Base-by-base conservation (phyloP, 2,888 invertebrate genomes). In the Vannuccia rotundouncinata region DNA sequence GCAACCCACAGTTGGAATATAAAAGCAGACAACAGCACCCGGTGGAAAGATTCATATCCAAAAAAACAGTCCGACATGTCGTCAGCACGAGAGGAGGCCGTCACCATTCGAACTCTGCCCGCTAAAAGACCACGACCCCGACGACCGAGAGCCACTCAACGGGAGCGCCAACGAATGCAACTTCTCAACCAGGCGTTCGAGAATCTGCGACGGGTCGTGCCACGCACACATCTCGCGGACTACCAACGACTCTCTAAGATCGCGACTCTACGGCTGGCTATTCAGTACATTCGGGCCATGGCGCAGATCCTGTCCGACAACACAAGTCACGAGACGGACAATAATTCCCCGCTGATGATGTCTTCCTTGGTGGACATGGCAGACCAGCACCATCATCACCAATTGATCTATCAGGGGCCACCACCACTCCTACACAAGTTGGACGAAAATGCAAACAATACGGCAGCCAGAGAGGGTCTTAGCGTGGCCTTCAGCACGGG, bases 101-200 rank as follows among this genome's bases (percentile, higher is more conserved):
- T 45, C 5, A 17, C 45, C 10, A 45, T 17, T 17, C 45, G 10
- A 13, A 45, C 45, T 13, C 10, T 45, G 17, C 10, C 45, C 10
- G 45, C 17, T 31, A 77, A 77, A 45, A 29, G 77, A 77, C 31
- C 45, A 27, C 77, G 79, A 13, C 74, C 80, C 10, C 5, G 80
- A 59, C 10, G 80, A n/a, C 80, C 80, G 0, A 1, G 86, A 1
- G 86, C 87, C 0, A 86, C 86, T 0, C 84, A 85, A 77, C 78
- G 87, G 27, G 88, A 88, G 82, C 81, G 88, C n/a, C 85, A 85
- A 29, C 83, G 88, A 13, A 88, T 88, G 87, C 87, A 87, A 81
- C 84, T 86, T 84, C 82, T 88, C n/a, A 88, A 88, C 81, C 86
- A 86, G 80, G 88, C 87, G 0, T 88, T 87, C 82, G 87, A 88